Percentiles rank a stretch among this genome's conserved stretches.
Conservation (phyloP, 1,140 invertebrate genomes). For the Paraescarpia echinospica region DNA sequence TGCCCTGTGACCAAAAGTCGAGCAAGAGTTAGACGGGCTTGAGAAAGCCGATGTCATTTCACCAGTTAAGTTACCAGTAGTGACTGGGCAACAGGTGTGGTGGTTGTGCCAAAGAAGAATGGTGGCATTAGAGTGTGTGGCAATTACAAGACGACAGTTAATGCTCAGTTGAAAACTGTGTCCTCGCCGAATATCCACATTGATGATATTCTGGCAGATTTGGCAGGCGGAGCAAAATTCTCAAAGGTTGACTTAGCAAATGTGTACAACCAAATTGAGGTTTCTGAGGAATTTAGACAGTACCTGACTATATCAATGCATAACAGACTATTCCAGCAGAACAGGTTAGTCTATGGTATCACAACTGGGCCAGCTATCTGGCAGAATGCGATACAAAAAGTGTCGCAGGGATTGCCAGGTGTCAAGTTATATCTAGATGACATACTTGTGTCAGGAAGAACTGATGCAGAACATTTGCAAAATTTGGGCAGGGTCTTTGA, state of each 20-base stretch:
- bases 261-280: conserved; percentile 37
- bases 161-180: conserved; percentile 23
- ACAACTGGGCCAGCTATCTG: conserved; percentile 59
- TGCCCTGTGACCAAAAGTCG: conserved; percentile 34
- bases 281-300: conserved; percentile 39
- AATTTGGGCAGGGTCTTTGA: no score
- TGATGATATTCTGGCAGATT: no score
- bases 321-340: conserved; percentile 35
- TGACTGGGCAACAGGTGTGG: neutral
- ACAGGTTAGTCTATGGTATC: conserved; percentile 49
- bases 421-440: conserved; percentile 13
- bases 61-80: neutral
- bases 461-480: no score
- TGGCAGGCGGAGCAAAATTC: neutral
- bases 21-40: conserved; percentile 15
- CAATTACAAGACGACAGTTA: neutral
- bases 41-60: neutral
- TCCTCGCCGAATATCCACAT: conserved; percentile 36
- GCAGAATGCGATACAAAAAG: conserved; percentile 55
- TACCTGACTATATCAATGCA: conserved; percentile 43
- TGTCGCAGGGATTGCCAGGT: conserved; percentile 32
- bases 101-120: neutral
- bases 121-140: neutral
- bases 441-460: no score
- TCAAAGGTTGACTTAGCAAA: neutral